Evolutionary conservation across 2,113 vertebrate species (phyloP), one percentile per base, ranked within the genome.

Genomic region (Malurus cyaneus): DNA sequence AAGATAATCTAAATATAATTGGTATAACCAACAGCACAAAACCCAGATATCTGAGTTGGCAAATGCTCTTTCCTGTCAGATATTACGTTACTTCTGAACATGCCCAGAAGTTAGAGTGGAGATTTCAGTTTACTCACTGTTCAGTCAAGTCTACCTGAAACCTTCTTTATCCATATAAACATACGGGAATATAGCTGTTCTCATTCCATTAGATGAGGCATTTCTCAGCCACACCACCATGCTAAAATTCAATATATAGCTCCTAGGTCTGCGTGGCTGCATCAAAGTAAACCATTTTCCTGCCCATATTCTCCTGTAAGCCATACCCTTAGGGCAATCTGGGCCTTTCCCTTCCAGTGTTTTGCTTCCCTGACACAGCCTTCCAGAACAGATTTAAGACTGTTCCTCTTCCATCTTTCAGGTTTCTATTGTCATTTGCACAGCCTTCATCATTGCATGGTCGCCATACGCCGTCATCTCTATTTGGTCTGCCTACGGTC

Each of bases 391-490:
- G 19, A 81, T 66, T 85, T 47, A 60, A 85, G 39, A 61, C 39
- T 31, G 6, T 70, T 89, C 8, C 53, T 44, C 44, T 54, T 80
- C 49, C 96, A 54, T 67, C 60, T 92, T 95, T 67, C 67, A 98
- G 97, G 97, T 98, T 88, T 98, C 98, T 72, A 97, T 98, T 88
- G 98, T 98, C 46, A 98, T 98, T 95, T 98, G 98, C 96, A 98
- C 98, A 42, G 98, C 98, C 83, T 98, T 98, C 97, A 98, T 98
- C 96, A 96, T 98, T 92, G 98, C 98, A 39, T 98, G 98, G 98
- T 98, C 98, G 14, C 98, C 98, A 15, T 98, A 98, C 41, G 98
- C 98, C 23, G 98, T 98, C 78, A 98, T 99, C 89, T 99, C 98
- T 26, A 98, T 98, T 95, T 98, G 97, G 97, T 98, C 98, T 19